A percentile compares a stretch with the other conserved stretches of the same genome.
Conservation (phyloP, 2,888 invertebrate species). For the Eurytoma californica region DNA sequence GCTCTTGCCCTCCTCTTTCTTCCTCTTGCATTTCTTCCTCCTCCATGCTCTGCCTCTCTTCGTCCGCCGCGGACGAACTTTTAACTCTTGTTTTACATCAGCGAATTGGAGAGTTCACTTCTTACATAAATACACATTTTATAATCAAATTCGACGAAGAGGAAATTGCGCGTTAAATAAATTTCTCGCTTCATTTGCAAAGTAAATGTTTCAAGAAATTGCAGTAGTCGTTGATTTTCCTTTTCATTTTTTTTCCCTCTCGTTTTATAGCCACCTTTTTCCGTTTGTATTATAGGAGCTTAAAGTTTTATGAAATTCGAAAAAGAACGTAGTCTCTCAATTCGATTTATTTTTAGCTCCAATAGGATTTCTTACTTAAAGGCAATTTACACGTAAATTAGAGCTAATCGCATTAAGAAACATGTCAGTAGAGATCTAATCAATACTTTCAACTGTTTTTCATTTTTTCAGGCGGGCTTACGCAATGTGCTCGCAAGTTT, state of each 20-base stretch:
- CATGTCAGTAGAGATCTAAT: conserved; percentile 31
- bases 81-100: conserved; percentile 61
- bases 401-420: conserved; percentile 41
- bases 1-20: conserved; percentile 50
- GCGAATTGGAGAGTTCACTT: conserved; percentile 54
- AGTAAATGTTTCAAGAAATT: conserved; percentile 9
- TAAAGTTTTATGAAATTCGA: conserved; percentile 12
- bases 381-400: conserved; percentile 38
- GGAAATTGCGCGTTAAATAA: conserved; percentile 56
- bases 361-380: conserved; percentile 39
- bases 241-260: not conserved
- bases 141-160: conserved; percentile 63
- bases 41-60: conserved; percentile 45
- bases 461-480: not conserved
- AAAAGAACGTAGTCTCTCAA: not conserved
- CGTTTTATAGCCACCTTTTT: not conserved
- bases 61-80: conserved; percentile 47
- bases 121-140: conserved; percentile 63
- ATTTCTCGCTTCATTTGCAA: conserved; percentile 28
- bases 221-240: conserved; percentile 1
- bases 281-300: not conserved
- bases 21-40: conserved; percentile 37
- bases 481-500: not conserved
- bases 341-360: not conserved
- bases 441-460: conserved; percentile 4